Conservation (phyloP, 2,888 invertebrate genomes). For the Congeria kusceri region DNA sequence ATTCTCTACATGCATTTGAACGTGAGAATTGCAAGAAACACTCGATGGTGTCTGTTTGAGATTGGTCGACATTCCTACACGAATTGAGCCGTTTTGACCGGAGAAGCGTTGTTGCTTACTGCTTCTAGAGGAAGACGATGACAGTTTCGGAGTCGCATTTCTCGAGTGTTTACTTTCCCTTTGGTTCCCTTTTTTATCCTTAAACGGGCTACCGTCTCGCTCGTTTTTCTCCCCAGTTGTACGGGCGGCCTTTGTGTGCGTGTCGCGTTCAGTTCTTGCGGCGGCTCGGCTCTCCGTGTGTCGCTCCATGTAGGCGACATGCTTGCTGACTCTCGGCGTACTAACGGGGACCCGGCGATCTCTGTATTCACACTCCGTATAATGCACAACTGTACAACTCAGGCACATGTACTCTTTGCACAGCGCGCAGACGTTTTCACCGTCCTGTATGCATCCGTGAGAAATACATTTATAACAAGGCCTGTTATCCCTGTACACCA, state of each 20-base stretch:
- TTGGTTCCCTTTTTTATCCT: background rate
- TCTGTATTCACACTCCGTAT: background rate
- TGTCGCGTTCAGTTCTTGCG: background rate
- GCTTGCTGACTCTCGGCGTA: background rate
- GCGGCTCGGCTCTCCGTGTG: background rate
- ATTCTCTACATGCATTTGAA: constrained; percentile 18
- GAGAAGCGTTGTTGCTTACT: constrained; percentile 11
- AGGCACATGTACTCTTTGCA: constrained; percentile 30
- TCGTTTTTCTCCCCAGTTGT: background rate
- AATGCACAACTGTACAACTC: constrained; percentile 12
- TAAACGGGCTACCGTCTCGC: background rate
- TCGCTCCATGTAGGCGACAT: background rate
- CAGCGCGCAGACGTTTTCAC: constrained; percentile 23
- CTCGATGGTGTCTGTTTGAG: background rate
- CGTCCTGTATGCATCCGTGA: constrained; percentile 16
- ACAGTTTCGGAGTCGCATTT: background rate
- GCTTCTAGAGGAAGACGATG: background rate
- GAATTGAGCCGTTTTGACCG: constrained; percentile 2
- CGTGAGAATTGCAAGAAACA: constrained; percentile 9
- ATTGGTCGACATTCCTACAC: background rate
- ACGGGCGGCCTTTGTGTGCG: too few relatives aligned
- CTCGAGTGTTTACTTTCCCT: background rate
- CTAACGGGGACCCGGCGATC: background rate
- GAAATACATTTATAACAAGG: constrained; percentile 17
- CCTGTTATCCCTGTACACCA: constrained; percentile 23